Conservation (phyloP, 2,888 invertebrate genomes). For the Ditula angustiorana region DNA sequence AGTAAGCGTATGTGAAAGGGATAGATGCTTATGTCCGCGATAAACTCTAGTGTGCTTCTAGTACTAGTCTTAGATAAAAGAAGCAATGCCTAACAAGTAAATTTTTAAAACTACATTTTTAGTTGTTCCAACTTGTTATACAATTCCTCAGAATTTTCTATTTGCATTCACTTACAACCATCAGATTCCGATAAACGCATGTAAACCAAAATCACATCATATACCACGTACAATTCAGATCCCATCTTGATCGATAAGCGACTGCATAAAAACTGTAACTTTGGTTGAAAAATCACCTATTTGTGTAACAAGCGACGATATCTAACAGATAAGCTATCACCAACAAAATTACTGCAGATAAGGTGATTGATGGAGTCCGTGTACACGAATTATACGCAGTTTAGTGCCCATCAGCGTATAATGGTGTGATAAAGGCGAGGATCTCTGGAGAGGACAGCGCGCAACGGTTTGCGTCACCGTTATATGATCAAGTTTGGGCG, state of each 20-base stretch:
- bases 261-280: slow-evolving; percentile 30
- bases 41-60: too few species aligned
- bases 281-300: slow-evolving; percentile 35
- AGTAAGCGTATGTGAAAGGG: too few species aligned
- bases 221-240: slow-evolving; percentile 1
- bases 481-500: background rate
- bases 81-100: too few species aligned
- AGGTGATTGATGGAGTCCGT: slow-evolving; percentile 42
- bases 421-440: slow-evolving; percentile 32
- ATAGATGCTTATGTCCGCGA: too few species aligned
- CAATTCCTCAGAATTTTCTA: too few species aligned
- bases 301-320: slow-evolving; percentile 35
- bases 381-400: slow-evolving; percentile 44
- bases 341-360: slow-evolving; percentile 38
- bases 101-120: too few species aligned
- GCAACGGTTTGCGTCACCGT: background rate
- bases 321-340: slow-evolving; percentile 32
- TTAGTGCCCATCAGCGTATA: slow-evolving; percentile 40
- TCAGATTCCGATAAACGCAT: background rate
- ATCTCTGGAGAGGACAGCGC: background rate
- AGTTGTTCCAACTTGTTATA: too few species aligned
- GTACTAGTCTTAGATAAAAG: too few species aligned
- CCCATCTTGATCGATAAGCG: slow-evolving; percentile 25
- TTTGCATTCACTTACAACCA: too few species aligned
- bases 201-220: background rate